phyloP scores from a whole-genome alignment of 2,797 vertebrate species.

The Hafferia zeledoni region DNA sequence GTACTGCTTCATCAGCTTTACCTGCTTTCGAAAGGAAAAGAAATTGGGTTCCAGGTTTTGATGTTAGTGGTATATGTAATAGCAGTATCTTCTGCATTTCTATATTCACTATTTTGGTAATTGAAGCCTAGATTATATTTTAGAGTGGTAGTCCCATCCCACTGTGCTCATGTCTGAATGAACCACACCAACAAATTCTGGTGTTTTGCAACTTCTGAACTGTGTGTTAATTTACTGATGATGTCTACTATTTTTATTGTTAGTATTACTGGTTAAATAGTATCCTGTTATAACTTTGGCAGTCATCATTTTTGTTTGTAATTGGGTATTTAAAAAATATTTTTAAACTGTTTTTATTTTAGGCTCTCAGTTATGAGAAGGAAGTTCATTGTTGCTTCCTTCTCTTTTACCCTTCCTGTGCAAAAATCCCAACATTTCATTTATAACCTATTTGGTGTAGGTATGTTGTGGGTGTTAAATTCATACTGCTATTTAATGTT shows the following conservation, averaged over 20 bases:
- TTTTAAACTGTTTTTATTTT: not conserved
- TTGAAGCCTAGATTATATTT: not conserved
- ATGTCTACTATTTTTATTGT: not conserved
- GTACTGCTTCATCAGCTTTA: not conserved
- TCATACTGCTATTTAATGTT: not conserved
- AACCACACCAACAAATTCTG: not conserved
- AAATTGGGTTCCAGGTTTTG: not conserved
- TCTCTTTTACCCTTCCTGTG: not conserved
- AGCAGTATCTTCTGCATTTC: not conserved
- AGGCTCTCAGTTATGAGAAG: not conserved
- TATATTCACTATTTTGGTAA: not conserved
- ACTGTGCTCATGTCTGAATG: not conserved
- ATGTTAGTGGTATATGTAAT: not conserved
- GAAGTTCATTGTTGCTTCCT: not conserved
- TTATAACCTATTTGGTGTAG: not conserved
- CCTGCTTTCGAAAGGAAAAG: not conserved
- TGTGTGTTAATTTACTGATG: not conserved
- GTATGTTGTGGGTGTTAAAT: not conserved
- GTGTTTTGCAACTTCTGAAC: not conserved
- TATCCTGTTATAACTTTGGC: not conserved
- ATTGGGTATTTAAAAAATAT: not conserved
- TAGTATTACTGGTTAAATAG: not conserved
- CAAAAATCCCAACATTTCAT: not conserved
- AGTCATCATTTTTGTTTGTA: not conserved
- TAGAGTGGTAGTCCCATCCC: not conserved